Conservation (phyloP, 1,140 invertebrate genomes). For the Daktulosphaira vitifoliae region DNA sequence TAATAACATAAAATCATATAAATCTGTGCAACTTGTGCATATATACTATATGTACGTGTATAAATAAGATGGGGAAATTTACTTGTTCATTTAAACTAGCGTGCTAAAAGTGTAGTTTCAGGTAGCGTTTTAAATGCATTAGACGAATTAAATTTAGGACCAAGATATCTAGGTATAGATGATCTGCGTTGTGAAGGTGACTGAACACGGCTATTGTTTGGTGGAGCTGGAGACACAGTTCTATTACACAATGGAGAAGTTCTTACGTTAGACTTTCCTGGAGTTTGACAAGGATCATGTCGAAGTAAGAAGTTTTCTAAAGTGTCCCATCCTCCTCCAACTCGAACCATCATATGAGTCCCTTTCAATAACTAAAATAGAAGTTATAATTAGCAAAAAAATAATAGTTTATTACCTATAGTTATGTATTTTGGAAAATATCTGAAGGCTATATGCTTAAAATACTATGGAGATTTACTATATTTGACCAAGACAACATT, state of each 20-base stretch:
- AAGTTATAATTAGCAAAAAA: not conserved
- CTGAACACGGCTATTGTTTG: conserved; percentile 8
- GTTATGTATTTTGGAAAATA: no score
- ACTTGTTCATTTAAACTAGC: no score
- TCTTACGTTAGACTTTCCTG: conserved; percentile 19
- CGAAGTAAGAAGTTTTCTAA: conserved; percentile 91
- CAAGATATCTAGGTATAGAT: conserved; percentile 19
- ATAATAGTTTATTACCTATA: not conserved
- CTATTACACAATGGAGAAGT: not conserved
- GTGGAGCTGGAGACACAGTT: not conserved
- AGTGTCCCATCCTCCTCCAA: conserved; percentile 96
- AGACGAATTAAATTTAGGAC: conserved; percentile 13
- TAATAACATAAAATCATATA: no score
- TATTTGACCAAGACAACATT: no score
- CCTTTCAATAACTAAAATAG: conserved; percentile 42
- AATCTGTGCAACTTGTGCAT: no score
- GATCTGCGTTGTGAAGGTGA: conserved; percentile 20
- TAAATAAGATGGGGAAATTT: no score
- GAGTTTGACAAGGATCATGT: conserved; percentile 85
- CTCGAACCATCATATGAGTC: conserved; percentile 95
- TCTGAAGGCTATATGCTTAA: no score
- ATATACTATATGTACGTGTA: no score
- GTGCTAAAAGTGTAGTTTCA: conserved; percentile 26
- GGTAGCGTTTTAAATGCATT: conserved; percentile 25
- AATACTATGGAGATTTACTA: not conserved